phyloP scores from a whole-genome alignment of 2,113 vertebrate species.

The Ophthalmolycus amberensis region DNA sequence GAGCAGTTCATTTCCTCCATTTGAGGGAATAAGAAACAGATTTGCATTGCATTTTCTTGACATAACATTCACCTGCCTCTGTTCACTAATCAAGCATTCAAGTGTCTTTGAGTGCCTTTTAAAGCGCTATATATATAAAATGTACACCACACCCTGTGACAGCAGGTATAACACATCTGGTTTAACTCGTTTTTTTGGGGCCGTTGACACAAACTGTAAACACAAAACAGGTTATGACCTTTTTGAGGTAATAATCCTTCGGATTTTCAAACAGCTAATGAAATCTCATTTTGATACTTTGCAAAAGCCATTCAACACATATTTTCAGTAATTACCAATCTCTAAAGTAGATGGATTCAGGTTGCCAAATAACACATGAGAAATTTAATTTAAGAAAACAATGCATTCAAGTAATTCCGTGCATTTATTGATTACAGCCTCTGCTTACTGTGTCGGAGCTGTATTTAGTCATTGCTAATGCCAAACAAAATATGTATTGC shows the following conservation, averaged over 20 bases:
- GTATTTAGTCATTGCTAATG: not conserved
- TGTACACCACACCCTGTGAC: too few relatives aligned
- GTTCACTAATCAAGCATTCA: too few relatives aligned
- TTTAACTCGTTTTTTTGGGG: not conserved
- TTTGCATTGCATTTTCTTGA: accelerated
- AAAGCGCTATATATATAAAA: too few relatives aligned
- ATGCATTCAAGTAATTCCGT: not conserved
- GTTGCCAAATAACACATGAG: too few relatives aligned
- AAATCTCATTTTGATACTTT: not conserved
- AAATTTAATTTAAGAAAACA: not conserved
- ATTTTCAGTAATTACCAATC: too few relatives aligned
- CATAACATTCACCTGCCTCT: too few relatives aligned
- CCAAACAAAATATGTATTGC: not conserved
- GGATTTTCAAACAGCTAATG: not conserved
- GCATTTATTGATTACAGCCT: not conserved
- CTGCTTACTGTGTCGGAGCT: not conserved
- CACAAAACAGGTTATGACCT: not conserved
- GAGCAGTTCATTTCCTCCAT: not conserved
- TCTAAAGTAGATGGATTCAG: too few relatives aligned
- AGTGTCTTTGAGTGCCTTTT: too few relatives aligned
- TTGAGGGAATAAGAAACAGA: conserved; percentile 7
- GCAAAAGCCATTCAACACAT: too few relatives aligned
- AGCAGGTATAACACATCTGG: not conserved
- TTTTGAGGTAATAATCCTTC: not conserved
- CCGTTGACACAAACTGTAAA: too few relatives aligned